Evolutionary conservation across 1,140 invertebrate genomes (phyloP).

Genomic region (Eumeta japonica): DNA sequence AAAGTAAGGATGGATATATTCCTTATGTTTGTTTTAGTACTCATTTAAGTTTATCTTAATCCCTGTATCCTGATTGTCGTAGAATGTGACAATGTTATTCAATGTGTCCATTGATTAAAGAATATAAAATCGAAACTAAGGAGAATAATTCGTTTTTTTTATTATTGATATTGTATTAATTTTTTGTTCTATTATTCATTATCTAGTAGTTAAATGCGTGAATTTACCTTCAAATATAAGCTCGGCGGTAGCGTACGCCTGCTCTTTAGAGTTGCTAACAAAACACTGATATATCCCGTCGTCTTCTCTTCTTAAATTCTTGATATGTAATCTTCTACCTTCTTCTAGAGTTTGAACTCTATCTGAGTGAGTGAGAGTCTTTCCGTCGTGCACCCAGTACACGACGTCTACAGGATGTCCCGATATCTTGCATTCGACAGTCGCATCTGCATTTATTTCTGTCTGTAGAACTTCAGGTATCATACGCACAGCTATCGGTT

Average conservation of each 20-base stretch:
- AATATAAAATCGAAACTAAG: too few species aligned
- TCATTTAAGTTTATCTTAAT: too few species aligned
- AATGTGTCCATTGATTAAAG: too few species aligned
- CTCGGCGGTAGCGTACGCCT: conserved; percentile 80
- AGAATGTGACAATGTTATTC: too few species aligned
- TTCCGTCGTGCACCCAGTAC: conserved; percentile 82
- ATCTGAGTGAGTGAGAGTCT: conserved; percentile 62
- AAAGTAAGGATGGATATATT: too few species aligned
- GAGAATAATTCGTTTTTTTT: too few species aligned
- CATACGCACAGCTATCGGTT: conserved; percentile 71
- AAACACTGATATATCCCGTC: conserved; percentile 90
- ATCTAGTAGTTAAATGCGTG: neutral
- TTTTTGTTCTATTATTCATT: neutral
- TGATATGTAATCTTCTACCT: conserved; percentile 62
- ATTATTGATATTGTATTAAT: neutral
- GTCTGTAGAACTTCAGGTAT: conserved; percentile 74
- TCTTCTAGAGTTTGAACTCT: conserved; percentile 59
- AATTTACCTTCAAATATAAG: conserved; percentile 78
- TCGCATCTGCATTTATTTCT: conserved; percentile 77
- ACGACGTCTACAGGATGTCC: conserved; percentile 80
- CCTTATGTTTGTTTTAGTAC: too few species aligned
- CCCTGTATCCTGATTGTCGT: too few species aligned
- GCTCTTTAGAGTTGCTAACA: conserved; percentile 80
- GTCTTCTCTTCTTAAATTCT: conserved; percentile 72
- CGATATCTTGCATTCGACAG: conserved; percentile 81